Conservation (phyloP, 1,140 invertebrate species). For the Hirudo medicinalis region DNA sequence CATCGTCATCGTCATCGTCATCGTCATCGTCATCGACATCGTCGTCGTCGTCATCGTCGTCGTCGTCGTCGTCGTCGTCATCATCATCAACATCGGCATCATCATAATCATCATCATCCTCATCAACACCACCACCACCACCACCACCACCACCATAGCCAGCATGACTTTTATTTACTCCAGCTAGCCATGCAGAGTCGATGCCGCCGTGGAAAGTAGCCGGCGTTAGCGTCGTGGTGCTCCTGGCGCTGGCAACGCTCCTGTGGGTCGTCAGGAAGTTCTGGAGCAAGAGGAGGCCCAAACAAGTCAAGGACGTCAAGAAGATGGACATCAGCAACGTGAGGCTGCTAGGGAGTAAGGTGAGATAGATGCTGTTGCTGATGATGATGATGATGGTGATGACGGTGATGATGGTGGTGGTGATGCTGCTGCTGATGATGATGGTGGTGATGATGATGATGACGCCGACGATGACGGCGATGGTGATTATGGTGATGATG, state of each 20-base stretch:
- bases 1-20: not conserved
- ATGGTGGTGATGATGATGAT: not conserved
- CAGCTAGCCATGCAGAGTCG: too few relatives aligned
- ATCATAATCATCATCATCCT: not conserved
- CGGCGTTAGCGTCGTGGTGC: not conserved
- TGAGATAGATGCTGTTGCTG: not conserved
- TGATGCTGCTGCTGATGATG: not conserved
- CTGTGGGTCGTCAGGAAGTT: conserved; percentile 1
- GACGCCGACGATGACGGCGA: not conserved
- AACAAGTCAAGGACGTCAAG: not conserved
- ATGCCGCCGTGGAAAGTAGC: too few relatives aligned
- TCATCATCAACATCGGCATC: not conserved
- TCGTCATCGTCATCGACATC: not conserved
- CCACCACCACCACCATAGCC: too few relatives aligned
- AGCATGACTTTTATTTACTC: too few relatives aligned
- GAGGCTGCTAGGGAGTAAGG: not conserved
- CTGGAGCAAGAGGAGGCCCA: not conserved
- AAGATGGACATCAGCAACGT: not conserved
- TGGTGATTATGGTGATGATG: conserved; percentile 6
- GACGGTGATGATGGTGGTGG: not conserved
- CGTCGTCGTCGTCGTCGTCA: not conserved
- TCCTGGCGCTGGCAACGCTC: not conserved
- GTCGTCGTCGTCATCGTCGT: not conserved
- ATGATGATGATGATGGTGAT: not conserved
- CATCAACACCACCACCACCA: too few relatives aligned